Evolutionary conservation across 2,797 vertebrate species (phyloP).

Genomic region (Emydoidea blandingii): DNA sequence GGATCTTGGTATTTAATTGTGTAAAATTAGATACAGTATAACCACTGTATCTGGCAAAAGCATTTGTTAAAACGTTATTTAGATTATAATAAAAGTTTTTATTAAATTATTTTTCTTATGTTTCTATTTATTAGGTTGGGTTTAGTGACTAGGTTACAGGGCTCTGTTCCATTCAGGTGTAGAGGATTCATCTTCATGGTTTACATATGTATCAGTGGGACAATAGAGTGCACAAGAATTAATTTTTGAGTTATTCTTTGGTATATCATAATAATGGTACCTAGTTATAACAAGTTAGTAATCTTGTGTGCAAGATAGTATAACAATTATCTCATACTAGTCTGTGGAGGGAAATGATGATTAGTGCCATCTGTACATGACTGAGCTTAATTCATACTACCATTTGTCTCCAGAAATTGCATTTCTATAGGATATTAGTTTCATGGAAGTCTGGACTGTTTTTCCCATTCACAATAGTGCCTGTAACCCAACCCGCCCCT

Average conservation of each 20-base stretch:
- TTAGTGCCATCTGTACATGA: background rate
- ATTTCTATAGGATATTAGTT: background rate
- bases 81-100: background rate
- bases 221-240: background rate
- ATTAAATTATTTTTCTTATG: background rate
- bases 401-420: background rate
- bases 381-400: background rate
- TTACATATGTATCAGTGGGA: background rate
- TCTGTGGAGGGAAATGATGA: background rate
- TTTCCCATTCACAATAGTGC: background rate
- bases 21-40: background rate
- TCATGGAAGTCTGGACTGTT: background rate
- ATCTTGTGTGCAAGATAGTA: background rate
- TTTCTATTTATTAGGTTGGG: background rate
- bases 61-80: background rate
- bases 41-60: background rate
- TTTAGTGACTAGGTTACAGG: background rate
- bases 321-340: background rate
- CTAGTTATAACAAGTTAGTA: background rate
- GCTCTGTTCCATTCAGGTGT: background rate
- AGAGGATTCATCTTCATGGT: background rate
- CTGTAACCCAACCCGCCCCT: background rate
- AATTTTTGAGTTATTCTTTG: background rate
- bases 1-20: rapidly evolving
- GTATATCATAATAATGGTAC: background rate